Conservation (phyloP, 2,113 vertebrate genomes). For the Corvus moneduloides region DNA sequence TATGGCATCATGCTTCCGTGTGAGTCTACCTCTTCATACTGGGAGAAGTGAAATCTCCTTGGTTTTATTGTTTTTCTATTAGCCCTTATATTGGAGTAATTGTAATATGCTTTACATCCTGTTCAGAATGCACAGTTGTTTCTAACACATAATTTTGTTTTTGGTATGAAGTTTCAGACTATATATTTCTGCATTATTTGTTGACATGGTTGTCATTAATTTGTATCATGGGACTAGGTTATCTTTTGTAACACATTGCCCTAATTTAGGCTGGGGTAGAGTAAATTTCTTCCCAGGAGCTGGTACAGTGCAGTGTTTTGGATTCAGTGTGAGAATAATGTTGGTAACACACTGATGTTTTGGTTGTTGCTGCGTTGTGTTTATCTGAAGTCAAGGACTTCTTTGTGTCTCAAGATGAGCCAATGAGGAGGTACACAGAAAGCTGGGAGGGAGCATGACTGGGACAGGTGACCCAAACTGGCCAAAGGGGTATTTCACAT, state of each 20-base stretch:
- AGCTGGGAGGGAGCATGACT: neutral
- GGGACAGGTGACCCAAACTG: neutral
- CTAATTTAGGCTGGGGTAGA: neutral
- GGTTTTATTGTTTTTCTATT: neutral
- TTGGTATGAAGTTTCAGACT: neutral
- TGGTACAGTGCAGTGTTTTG: neutral
- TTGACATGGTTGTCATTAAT: neutral
- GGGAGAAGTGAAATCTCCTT: neutral
- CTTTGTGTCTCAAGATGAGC: neutral
- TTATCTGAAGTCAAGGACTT: neutral
- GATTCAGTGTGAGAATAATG: neutral
- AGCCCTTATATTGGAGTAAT: neutral
- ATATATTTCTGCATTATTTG: neutral
- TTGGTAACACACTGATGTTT: neutral
- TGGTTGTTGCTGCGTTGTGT: neutral
- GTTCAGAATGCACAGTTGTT: neutral
- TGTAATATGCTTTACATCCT: neutral
- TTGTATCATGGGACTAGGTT: neutral
- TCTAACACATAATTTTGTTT: neutral
- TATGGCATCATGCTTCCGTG: neutral
- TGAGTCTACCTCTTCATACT: fast-evolving
- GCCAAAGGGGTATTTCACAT: neutral
- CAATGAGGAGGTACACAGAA: neutral
- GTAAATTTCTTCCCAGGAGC: neutral
- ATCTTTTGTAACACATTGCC: neutral